Evolutionary conservation across 2,888 invertebrate genomes (phyloP).

Genomic region (Drosophila acutilabella): DNA sequence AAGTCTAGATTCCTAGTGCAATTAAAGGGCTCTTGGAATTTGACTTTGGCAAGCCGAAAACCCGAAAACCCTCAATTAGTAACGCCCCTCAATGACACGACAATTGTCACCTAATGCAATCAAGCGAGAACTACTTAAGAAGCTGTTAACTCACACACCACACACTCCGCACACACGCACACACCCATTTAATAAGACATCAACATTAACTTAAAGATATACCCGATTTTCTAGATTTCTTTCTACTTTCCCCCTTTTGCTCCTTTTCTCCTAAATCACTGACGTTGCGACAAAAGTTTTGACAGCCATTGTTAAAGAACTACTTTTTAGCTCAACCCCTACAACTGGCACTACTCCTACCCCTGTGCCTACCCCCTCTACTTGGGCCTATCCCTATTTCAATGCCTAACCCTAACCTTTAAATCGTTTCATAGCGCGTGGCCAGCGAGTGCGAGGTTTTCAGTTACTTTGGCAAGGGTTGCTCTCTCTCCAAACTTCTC

Average conservation of each 20-base stretch:
- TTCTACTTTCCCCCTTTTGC: not conserved
- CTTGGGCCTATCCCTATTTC: conserved; percentile 12
- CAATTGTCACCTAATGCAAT: conserved; percentile 64
- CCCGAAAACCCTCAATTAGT: conserved; percentile 24
- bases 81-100: conserved; percentile 39
- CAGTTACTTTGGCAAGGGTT: conserved; percentile 53
- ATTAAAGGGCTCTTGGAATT: conserved; percentile 24
- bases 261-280: conserved; percentile 37
- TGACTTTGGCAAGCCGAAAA: conserved; percentile 12
- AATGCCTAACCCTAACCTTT: conserved; percentile 31
- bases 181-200: conserved; percentile 73
- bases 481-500: conserved; percentile 29
- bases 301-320: conserved; percentile 58
- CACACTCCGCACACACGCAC: conserved; percentile 29
- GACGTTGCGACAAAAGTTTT: conserved; percentile 61
- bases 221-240: conserved; percentile 12
- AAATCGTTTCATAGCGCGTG: conserved; percentile 58
- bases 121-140: conserved; percentile 66
- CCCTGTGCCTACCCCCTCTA: not conserved
- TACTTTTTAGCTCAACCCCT: not conserved
- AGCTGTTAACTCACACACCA: conserved; percentile 61
- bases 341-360: not conserved
- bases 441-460: conserved; percentile 55
- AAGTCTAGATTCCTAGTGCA: not conserved
- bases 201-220: conserved; percentile 71